Conservation (phyloP, 2,888 invertebrate genomes). For the Latheticus oryzae region DNA sequence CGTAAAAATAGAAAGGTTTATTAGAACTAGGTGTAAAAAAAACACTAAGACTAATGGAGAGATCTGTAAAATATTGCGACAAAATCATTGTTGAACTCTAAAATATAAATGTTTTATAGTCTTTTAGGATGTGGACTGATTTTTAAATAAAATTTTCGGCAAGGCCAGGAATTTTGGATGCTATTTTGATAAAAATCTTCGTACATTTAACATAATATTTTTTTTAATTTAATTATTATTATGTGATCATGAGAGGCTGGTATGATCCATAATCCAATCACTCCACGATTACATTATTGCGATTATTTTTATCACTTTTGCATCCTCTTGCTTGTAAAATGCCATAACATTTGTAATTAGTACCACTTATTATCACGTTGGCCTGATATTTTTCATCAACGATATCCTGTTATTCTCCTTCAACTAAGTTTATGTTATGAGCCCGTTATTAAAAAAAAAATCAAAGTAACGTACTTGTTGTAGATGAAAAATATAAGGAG, state of each 20-base stretch:
- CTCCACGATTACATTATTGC: constrained; percentile 25
- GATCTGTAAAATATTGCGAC: constrained; percentile 39
- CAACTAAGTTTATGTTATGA: constrained; percentile 30
- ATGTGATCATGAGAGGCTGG: constrained; percentile 50
- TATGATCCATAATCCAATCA: constrained; percentile 46
- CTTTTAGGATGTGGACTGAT: constrained; percentile 53
- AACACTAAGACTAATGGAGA: constrained; percentile 40
- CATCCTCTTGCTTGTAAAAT: constrained; percentile 34
- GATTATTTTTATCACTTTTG: constrained; percentile 38
- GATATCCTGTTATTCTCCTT: constrained; percentile 23
- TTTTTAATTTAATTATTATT: constrained; percentile 32
- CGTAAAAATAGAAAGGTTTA: constrained; percentile 41
- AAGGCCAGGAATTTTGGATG: constrained; percentile 43
- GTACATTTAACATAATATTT: constrained; percentile 23
- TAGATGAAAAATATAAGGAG: constrained; percentile 37
- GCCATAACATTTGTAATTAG: constrained; percentile 38
- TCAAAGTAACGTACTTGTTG: constrained; percentile 17
- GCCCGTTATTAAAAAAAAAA: constrained; percentile 36
- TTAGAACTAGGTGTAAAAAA: constrained; percentile 42
- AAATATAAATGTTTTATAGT: constrained; percentile 49
- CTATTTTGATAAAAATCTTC: constrained; percentile 46
- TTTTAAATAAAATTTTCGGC: constrained; percentile 43
- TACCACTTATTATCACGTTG: constrained; percentile 34
- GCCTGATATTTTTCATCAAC: constrained; percentile 38
- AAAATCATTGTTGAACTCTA: constrained; percentile 42